These are phyloP conservation scores for Cylas formicarius DNA, from an alignment of 1,140 invertebrate species.

Conservation along the genomic window DNA sequence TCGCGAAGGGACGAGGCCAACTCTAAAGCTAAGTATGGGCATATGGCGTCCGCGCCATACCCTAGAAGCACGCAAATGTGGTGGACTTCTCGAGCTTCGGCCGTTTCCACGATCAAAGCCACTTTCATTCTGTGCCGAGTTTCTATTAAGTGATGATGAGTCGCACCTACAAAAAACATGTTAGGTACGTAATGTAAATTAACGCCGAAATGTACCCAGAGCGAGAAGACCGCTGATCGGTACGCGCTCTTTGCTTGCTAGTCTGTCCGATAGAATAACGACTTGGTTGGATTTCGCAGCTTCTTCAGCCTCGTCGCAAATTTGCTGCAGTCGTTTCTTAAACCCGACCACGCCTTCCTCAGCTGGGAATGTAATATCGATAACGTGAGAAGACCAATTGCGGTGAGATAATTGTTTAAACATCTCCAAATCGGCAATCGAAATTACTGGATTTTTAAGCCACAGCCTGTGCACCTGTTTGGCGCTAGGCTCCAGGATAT, in stretches of 20 bases:
- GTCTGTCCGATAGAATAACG: constrained; percentile 78
- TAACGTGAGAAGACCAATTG: constrained; percentile 84
- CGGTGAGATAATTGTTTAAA: constrained; percentile 78
- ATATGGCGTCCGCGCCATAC: constrained; percentile 96
- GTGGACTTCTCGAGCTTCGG: constrained; percentile 92
- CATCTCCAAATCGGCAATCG: constrained; percentile 81
- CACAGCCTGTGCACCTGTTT: constrained; percentile 90
- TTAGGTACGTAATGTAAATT: background rate
- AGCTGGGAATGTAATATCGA: constrained; percentile 84
- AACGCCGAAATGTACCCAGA: constrained; percentile 49
- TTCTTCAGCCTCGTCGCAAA: constrained; percentile 73
- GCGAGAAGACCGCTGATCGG: constrained; percentile 81
- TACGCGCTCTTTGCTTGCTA: constrained; percentile 60
- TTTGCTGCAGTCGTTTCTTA: constrained; percentile 65
- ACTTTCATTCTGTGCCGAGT: constrained; percentile 94
- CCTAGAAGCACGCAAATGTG: constrained; percentile 94
- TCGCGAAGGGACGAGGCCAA: constrained; percentile 72
- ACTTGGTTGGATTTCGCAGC: constrained; percentile 83
- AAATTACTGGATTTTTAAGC: constrained; percentile 90
- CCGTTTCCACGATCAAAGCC: constrained; percentile 87
- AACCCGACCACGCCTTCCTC: constrained; percentile 66
- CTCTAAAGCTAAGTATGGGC: constrained; percentile 95
- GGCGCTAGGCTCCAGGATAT: constrained; percentile 85
- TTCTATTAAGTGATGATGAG: constrained; percentile 94
- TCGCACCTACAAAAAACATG: constrained; percentile 54